Conservation (phyloP, 2,888 invertebrate species). For the Alviniconcha strummeri region DNA sequence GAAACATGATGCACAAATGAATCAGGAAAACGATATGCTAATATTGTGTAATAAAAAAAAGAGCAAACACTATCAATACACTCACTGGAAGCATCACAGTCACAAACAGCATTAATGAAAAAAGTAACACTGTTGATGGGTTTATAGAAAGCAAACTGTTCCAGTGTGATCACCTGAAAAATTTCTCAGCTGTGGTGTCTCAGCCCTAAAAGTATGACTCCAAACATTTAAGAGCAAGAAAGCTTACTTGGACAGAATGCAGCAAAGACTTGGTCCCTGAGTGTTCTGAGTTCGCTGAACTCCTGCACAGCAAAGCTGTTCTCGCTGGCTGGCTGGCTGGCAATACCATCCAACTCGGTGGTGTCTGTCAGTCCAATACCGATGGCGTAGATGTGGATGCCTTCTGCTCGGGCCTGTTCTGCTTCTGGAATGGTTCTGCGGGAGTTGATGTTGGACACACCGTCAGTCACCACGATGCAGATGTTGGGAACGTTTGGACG, state of each 20-base stretch:
- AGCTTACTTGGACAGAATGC: constrained; percentile 50
- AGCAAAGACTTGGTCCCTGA: constrained; percentile 56
- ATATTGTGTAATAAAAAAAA: too few relatives aligned
- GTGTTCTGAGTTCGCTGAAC: constrained; percentile 46
- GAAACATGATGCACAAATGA: too few relatives aligned
- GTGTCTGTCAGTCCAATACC: constrained; percentile 57
- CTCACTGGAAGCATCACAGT: too few relatives aligned
- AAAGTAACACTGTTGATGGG: too few relatives aligned
- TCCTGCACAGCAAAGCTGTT: constrained; percentile 49
- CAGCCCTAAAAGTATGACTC: too few relatives aligned
- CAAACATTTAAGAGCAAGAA: too few relatives aligned
- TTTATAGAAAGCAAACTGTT: too few relatives aligned
- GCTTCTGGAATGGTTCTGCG: constrained; percentile 63
- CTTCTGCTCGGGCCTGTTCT: constrained; percentile 46
- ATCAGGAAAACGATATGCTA: too few relatives aligned
- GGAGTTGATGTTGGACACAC: constrained; percentile 66
- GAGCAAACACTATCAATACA: too few relatives aligned
- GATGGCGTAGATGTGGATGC: constrained; percentile 58
- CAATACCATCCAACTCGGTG: constrained; percentile 53
- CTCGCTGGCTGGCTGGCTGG: constrained; percentile 48
- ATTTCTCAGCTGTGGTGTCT: too few relatives aligned
- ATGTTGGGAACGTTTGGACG: constrained; percentile 58
- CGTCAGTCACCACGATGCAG: constrained; percentile 67
- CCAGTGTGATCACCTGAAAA: too few relatives aligned
- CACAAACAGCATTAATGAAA: too few relatives aligned